A percentile compares a stretch with the other conserved stretches of the same genome.
phyloP scores from a whole-genome alignment of 2,113 vertebrate species.

The Apeltes quadracus region DNA sequence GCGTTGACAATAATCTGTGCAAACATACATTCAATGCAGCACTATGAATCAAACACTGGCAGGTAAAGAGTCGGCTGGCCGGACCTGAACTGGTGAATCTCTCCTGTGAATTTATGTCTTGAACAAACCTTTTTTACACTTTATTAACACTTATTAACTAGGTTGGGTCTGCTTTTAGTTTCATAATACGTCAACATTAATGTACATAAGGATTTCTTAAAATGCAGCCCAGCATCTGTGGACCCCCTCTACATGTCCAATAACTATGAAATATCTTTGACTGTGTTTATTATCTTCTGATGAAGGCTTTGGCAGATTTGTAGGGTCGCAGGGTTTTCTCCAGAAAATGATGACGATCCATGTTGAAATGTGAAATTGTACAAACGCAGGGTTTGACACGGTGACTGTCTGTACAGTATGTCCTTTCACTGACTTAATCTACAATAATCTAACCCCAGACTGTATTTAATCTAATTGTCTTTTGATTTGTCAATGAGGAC shows the following conservation, averaged over 20 bases:
- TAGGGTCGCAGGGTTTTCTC: no score
- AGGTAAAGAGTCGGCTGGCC: constrained; percentile 39
- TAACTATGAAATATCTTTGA: background rate
- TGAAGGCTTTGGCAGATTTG: background rate
- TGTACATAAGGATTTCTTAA: background rate
- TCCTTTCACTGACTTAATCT: constrained; percentile 18
- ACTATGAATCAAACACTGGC: constrained; percentile 71
- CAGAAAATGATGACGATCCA: background rate
- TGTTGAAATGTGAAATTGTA: constrained; percentile 24
- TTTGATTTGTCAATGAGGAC: constrained; percentile 13
- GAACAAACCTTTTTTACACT: constrained; percentile 46
- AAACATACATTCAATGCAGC: constrained; percentile 72
- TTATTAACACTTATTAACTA: background rate
- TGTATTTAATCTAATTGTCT: constrained; percentile 4
- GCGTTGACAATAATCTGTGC: constrained; percentile 73
- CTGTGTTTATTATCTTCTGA: background rate
- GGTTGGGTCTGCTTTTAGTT: constrained; percentile 17
- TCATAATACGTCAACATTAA: background rate
- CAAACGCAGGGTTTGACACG: constrained; percentile 6
- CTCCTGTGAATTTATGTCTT: background rate
- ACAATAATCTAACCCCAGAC: background rate
- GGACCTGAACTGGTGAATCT: constrained; percentile 33
- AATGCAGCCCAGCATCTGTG: constrained; percentile 1
- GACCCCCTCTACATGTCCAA: background rate
- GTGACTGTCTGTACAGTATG: constrained; percentile 6